Conservation (phyloP, 2,113 vertebrate species). For the Sciurus niger region DNA sequence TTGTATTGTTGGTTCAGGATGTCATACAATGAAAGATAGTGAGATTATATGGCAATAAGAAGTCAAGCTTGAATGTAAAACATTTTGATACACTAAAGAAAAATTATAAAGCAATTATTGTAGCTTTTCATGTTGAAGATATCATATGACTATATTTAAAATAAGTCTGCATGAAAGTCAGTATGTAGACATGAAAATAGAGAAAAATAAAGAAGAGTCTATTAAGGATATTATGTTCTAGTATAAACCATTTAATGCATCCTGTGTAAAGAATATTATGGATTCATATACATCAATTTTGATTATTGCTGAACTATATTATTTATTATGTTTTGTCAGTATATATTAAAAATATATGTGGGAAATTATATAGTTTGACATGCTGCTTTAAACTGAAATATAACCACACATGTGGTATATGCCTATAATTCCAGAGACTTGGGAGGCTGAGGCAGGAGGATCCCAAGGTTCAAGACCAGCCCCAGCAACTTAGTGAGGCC, state of each 20-base stretch:
- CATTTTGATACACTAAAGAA: constrained; percentile 47
- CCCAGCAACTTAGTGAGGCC: too few relatives aligned
- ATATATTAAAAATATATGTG: background rate
- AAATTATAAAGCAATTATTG: constrained; percentile 42
- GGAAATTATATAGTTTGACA: background rate
- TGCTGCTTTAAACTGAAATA: background rate
- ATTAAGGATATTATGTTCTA: background rate
- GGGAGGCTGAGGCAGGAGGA: too few relatives aligned
- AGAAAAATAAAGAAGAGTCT: background rate
- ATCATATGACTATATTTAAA: constrained; percentile 54
- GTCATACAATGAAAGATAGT: constrained; percentile 40
- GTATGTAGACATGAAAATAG: constrained; percentile 32
- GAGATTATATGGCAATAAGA: background rate
- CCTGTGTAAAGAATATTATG: background rate
- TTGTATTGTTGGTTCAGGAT: background rate
- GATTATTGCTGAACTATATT: background rate
- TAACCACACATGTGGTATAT: background rate
- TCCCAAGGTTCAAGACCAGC: too few relatives aligned
- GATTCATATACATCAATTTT: background rate
- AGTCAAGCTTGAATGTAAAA: constrained; percentile 14
- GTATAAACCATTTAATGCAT: constrained; percentile 1
- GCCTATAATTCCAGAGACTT: too few relatives aligned
- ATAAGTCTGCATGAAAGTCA: constrained; percentile 1
- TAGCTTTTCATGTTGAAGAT: constrained; percentile 36
- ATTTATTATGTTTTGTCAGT: background rate